A percentile compares a stretch with the other conserved stretches of the same genome.
These are phyloP conservation scores for Esox lucius DNA, from an alignment of 2,797 vertebrate species.

Conservation along the genomic window DNA sequence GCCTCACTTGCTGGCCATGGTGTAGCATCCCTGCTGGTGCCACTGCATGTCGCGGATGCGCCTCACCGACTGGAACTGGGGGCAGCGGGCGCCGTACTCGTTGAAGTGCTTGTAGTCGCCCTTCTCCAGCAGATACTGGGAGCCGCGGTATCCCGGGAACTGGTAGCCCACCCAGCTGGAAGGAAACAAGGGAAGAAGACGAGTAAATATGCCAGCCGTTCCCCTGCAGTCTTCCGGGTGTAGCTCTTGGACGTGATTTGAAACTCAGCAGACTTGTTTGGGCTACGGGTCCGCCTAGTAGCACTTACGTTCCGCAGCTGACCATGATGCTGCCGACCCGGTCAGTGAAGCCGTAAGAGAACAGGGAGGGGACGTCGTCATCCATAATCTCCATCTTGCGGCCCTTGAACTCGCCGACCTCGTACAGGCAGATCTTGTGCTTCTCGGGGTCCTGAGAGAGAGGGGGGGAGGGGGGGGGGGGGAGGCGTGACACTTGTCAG, in stretches of 20 bases:
- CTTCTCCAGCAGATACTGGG: slow-evolving; percentile 84
- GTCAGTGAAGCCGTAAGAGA: slow-evolving; percentile 82
- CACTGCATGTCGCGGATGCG: slow-evolving; percentile 86
- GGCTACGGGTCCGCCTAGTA: neutral
- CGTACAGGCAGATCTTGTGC: slow-evolving; percentile 85
- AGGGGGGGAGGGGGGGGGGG: too few species aligned
- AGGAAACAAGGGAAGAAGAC: neutral
- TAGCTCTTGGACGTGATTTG: neutral
- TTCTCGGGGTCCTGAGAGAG: slow-evolving; percentile 78
- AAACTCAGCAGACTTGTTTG: neutral
- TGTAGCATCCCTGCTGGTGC: slow-evolving; percentile 82
- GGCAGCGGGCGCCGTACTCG: slow-evolving; percentile 75
- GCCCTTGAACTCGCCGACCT: slow-evolving; percentile 83
- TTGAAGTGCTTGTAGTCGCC: slow-evolving; percentile 83
- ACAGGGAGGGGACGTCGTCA: slow-evolving; percentile 81
- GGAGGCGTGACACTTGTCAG: neutral
- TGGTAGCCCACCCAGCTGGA: slow-evolving; percentile 81
- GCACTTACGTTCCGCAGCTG: slow-evolving; percentile 82
- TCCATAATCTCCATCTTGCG: slow-evolving; percentile 88
- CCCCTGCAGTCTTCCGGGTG: neutral
- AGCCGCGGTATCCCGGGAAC: slow-evolving; percentile 83
- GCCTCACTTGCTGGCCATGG: slow-evolving; percentile 80
- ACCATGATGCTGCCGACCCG: slow-evolving; percentile 81
- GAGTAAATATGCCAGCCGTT: neutral
- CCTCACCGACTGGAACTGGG: slow-evolving; percentile 81